Conservation (phyloP, 2,888 invertebrate genomes). For the Oscheius myriophilus region DNA sequence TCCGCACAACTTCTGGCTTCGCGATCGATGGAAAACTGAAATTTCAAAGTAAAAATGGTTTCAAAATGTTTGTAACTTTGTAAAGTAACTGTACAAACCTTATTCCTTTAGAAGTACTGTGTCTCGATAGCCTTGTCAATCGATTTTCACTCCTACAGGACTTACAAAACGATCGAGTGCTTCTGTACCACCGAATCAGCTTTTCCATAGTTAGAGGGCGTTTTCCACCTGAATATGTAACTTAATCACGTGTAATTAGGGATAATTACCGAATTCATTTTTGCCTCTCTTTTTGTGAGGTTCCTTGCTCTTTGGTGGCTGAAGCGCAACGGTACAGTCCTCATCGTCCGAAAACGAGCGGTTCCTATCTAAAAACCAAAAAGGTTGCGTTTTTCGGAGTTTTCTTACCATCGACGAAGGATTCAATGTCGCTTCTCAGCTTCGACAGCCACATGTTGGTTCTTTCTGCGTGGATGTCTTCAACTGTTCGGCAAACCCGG, state of each 20-base stretch:
- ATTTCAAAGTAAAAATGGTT: background rate
- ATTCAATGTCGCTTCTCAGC: conserved; percentile 20
- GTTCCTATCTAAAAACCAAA: conserved; percentile 3
- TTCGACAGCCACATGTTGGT: conserved; percentile 22
- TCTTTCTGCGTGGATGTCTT: conserved; percentile 20
- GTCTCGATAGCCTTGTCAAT: conserved; percentile 9
- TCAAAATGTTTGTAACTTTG: background rate
- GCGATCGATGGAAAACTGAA: conserved; percentile 9
- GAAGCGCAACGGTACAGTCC: background rate
- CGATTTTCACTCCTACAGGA: conserved; percentile 9
- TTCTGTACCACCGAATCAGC: conserved; percentile 23
- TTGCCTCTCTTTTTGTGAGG: background rate
- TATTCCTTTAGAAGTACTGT: conserved; percentile 2
- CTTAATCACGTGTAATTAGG: background rate
- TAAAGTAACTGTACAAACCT: conserved; percentile 12
- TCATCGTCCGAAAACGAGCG: conserved; percentile 4
- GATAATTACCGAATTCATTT: conserved; percentile 11
- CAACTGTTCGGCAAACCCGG: conserved; percentile 6
- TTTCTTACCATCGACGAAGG: conserved; percentile 20
- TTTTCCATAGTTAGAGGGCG: conserved; percentile 11
- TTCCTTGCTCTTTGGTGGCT: background rate
- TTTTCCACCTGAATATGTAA: conserved; percentile 14
- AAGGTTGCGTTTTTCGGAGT: too few species aligned
- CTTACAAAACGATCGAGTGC: conserved; percentile 1
- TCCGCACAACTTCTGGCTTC: conserved; percentile 19